Base-by-base conservation (phyloP, 2,113 vertebrate genomes). In the Sminthopsis crassicaudata region DNA sequence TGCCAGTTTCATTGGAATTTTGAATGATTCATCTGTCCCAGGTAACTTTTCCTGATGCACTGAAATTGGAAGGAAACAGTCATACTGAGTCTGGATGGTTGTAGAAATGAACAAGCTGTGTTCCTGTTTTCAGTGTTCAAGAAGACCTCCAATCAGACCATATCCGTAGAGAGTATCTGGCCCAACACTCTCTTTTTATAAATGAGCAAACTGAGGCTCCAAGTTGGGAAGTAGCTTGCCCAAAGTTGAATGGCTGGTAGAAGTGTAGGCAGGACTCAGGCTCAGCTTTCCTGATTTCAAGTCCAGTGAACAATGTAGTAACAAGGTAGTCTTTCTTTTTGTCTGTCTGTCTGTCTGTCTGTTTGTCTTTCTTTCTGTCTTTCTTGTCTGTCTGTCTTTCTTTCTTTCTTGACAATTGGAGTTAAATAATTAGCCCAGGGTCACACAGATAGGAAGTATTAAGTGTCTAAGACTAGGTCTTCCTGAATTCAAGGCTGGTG, bases 1-100 rank as follows among this genome's bases (percentile, higher is more conserved):
- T 94, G 30, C 53, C 91, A 11, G 51, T 92, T 96, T 95, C 90
- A 53, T 88, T 94, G 94, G 95, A 95, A 53, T 92, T 25, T 90
- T 50, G 23, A 48, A 90, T 90, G 60, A 92, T 95, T 24, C 91
- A 92, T 67, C 90, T 91, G 76, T 42, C 92, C 88, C 90, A 42
- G 88, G 19, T 25, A 84, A 19, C 90, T 46, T 95, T 96, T 48
- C 25, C 30, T 90, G 19, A 53, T 89, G 90, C 53, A 91, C 24
- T 16, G 1, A 92, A 46, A 3, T 42, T 94, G 24, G 25, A 89
- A 89, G 25, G 93, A 84, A 89, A 57, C 90, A 89, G 50, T 42
- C 57, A 36, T 36, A 67, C 22, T 94, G 92, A 91, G 11, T 27
- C 53, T 91, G 94, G 84, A 91, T 92, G 14, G 36, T 19, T 16